phyloP scores from a whole-genome alignment of 2,113 vertebrate species.

The Stegastes partitus region DNA sequence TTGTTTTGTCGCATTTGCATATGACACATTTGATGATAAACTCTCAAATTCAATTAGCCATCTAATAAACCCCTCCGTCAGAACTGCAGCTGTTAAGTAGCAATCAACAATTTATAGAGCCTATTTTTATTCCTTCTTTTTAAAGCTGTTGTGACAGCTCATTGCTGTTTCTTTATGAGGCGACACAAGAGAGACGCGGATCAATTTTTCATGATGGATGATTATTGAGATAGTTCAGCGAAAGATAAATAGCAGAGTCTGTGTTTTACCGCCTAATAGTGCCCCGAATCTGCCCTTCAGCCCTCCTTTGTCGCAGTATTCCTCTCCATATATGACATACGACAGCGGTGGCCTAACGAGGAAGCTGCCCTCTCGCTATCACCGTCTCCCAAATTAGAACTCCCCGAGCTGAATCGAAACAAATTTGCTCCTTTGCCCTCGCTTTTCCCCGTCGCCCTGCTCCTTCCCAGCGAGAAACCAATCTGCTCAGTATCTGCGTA shows the following conservation, averaged over 20 bases:
- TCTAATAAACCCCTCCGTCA: background rate
- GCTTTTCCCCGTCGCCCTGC: conserved; percentile 7
- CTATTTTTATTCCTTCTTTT: conserved; percentile 20
- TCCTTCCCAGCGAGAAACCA: conserved; percentile 29
- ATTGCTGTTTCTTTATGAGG: background rate
- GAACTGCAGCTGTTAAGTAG: background rate
- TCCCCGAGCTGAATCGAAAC: conserved; percentile 28
- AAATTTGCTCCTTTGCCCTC: conserved; percentile 22
- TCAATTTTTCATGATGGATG: conserved; percentile 21
- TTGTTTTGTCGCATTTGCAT: background rate
- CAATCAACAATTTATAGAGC: conserved; percentile 17
- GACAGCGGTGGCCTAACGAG: conserved; percentile 68
- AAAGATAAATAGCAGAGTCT: background rate
- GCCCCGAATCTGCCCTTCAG: conserved; percentile 12
- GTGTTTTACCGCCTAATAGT: conserved; percentile 21
- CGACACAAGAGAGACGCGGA: background rate
- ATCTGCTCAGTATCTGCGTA: conserved; percentile 40
- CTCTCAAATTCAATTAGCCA: conserved; percentile 5
- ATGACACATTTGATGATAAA: background rate
- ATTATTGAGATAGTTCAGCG: conserved; percentile 7
- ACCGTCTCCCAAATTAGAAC: conserved; percentile 29
- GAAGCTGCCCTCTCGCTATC: conserved; percentile 28
- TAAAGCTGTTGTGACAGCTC: conserved; percentile 2
- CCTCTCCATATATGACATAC: conserved; percentile 1
- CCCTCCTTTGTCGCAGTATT: conserved; percentile 15